Evolutionary conservation across 2,888 invertebrate species (phyloP), one percentile per base, ranked within the genome.

Genomic region (Nomada ferruginata): DNA sequence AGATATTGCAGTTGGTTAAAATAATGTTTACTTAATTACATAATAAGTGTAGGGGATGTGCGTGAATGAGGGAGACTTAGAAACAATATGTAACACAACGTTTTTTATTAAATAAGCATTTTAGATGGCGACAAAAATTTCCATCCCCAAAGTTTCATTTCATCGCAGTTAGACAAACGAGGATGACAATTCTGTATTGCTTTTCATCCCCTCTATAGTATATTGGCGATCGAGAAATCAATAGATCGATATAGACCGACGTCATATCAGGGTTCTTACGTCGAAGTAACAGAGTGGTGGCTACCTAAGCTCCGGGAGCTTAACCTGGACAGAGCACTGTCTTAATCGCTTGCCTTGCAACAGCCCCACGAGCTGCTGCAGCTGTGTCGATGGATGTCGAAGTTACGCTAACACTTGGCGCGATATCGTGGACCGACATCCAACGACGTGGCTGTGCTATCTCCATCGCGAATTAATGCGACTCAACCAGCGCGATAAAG

Each of bases 261-360:
- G 55, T 15, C 15, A 47, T 15, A 15, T 3, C 55, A 15, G 2
- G 11, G 55, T 55, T 57, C 42, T 68, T 69, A 44, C 68, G 11
- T 1, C 13, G 13, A 57, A 36, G 42, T 26, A 68, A 68, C 50
- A 18, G 68, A 18, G n/a, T 69, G 26, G 20, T 15, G 42, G 42
- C 68, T 55, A n/a, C 42, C 68, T 53, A 55, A 69, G 55, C 23
- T 18, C 18, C 15, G 2, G 23, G 9, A 55, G 68, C 68, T 69
- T 69, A 69, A 42, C 23, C 42, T n/a, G 42, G 55, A 57, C 55
- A 26, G 23, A 23, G 42, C 42, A 18, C 55, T n/a, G 55, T 55
- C 55, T 57, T 69, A 69, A 69, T 69, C 68, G 68, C 68, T 69
- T 2, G 55, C 23, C 42, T 57, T 18, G 55, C 18, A 42, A 68